Conservation (phyloP, 2,888 invertebrate species). For the Oithona nana region DNA sequence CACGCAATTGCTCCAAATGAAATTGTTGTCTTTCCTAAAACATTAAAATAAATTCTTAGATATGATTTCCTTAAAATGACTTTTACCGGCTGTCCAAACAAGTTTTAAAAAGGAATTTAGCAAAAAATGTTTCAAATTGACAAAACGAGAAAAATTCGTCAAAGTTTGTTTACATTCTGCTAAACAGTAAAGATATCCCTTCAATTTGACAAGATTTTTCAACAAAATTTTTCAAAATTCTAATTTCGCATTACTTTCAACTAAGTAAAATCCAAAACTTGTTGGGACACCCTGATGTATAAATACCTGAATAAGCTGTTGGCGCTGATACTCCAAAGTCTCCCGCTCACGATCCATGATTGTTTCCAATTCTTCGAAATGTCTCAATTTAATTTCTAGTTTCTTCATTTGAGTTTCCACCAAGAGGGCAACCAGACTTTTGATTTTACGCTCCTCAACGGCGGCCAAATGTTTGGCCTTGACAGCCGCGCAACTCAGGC, state of each 20-base stretch:
- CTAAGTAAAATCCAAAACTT: no score
- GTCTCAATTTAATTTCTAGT: slow-evolving; percentile 86
- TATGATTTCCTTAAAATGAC: no score
- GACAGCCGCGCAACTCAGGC: slow-evolving; percentile 89
- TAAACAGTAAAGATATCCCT: no score
- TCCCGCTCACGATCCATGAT: slow-evolving; percentile 45
- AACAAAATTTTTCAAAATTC: no score
- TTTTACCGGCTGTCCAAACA: no score
- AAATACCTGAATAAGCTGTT: slow-evolving; percentile 74
- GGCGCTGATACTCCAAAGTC: slow-evolving; percentile 88
- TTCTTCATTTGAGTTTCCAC: slow-evolving; percentile 99
- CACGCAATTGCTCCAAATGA: slow-evolving; percentile 89
- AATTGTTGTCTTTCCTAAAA: slow-evolving; percentile 89
- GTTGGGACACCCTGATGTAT: no score
- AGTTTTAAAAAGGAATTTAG: no score
- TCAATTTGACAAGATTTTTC: no score
- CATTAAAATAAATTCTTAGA: slow-evolving; percentile 26
- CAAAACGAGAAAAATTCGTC: no score
- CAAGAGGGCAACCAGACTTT: slow-evolving; percentile 83
- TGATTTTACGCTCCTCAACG: slow-evolving; percentile 94
- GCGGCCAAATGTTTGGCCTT: slow-evolving; percentile 98
- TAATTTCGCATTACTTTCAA: no score
- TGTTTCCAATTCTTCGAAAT: slow-evolving; percentile 95
- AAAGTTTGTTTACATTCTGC: no score
- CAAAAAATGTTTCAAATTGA: no score